Evolutionary conservation across 2,888 invertebrate species (phyloP), one percentile per base, ranked within the genome.

Genomic region (Dyspetes luteomarginatus): DNA sequence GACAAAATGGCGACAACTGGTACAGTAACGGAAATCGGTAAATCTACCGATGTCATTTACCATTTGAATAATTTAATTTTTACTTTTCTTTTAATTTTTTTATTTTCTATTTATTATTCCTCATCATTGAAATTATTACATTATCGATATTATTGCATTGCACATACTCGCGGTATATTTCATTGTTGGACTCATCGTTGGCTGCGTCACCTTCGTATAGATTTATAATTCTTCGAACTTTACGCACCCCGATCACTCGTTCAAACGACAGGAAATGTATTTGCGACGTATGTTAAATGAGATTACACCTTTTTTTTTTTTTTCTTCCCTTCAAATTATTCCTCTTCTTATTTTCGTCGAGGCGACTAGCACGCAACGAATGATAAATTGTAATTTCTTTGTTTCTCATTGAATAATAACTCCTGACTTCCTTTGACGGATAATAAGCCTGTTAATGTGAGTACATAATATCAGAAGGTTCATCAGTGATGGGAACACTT

Each of bases 171-270:
- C 12, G 12, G 12, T 12, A 36, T 12, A 45, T 30, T 48, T 7
- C 36, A 58, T 67, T 4, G 17, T 4, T 9, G 5, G 24, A 36
- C 24, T 74, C 4, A 3, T 22, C n/a, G n/a, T 5, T n/a, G n/a
- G 17, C 15, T 22, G 64, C 65, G 67, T 67, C 48, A 58, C 56
- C 45, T 36, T 36, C 36, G 48, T 12, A n/a, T n/a, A 36, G n/a
- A 48, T 36, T 45, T 55, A 36, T 45, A 43, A 58, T 67, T 74
- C 67, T 36, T 58, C 67, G 74, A 65, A 74, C 48, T 58, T 58
- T 15, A 52, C 67, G 56, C 65, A 67, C 74, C 67, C 58, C 55
- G 24, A 36, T 48, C 12, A 24, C 22, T 43, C 26, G 19, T 12
- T 12, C 36, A 12, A 45, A 48, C 48, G 48, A 65, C 30, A 67